Evolutionary conservation across 1,140 invertebrate species (phyloP).

Genomic region (Elymnias hypermnestra): DNA sequence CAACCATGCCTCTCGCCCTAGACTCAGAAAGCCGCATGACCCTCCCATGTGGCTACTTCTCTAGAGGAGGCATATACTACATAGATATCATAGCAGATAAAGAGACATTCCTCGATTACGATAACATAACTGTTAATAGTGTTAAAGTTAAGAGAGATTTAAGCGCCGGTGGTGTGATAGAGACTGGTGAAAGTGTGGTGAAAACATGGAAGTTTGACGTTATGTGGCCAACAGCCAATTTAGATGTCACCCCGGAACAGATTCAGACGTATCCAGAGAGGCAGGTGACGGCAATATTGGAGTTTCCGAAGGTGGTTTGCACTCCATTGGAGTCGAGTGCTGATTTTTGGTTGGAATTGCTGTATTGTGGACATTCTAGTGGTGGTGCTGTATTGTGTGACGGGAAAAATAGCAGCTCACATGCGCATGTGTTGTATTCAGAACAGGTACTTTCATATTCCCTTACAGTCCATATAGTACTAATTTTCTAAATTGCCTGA

Average conservation of each 20-base stretch:
- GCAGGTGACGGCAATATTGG: slow-evolving; percentile 82
- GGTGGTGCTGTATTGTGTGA: slow-evolving; percentile 64
- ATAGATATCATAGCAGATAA: slow-evolving; percentile 56
- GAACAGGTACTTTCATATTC: slow-evolving; percentile 56
- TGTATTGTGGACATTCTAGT: slow-evolving; percentile 84
- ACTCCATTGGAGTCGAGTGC: slow-evolving; percentile 78
- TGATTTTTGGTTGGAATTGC: slow-evolving; percentile 83
- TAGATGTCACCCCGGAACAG: slow-evolving; percentile 83
- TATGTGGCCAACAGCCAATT: slow-evolving; percentile 84
- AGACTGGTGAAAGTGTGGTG: slow-evolving; percentile 58
- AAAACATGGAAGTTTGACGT: slow-evolving; percentile 82
- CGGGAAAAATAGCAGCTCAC: slow-evolving; percentile 67
- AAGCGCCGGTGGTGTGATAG: slow-evolving; percentile 46
- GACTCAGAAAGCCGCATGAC: slow-evolving; percentile 73
- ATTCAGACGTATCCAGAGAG: slow-evolving; percentile 86
- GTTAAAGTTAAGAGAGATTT: slow-evolving; percentile 46
- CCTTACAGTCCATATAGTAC: too few species aligned
- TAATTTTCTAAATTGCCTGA: too few species aligned
- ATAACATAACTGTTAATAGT: slow-evolving; percentile 33
- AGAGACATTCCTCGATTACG: slow-evolving; percentile 64
- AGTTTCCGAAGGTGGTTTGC: slow-evolving; percentile 84
- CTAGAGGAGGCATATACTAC: slow-evolving; percentile 78
- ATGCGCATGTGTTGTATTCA: slow-evolving; percentile 66
- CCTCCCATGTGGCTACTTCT: slow-evolving; percentile 83
- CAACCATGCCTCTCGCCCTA: slow-evolving; percentile 79